Evolutionary conservation across 2,888 invertebrate species (phyloP), one percentile per base, ranked within the genome.

Genomic region (Hemicrepidius hirtus): DNA sequence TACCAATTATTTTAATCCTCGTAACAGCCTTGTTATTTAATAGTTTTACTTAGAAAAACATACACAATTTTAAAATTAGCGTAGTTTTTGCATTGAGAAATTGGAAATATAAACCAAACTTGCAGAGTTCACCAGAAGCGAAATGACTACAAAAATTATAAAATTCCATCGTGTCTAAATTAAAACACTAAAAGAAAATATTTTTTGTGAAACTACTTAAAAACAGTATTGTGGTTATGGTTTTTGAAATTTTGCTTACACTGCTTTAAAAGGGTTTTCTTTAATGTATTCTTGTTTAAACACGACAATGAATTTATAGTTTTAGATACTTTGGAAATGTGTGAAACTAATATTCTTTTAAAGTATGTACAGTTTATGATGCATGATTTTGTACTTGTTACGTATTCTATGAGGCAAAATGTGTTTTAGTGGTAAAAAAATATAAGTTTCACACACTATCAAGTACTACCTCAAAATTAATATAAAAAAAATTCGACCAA

Each of bases 1-100:
- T 79, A 80, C 79, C 79, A 78, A 78, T 77, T 77, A 74, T 74
- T 76, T 77, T 77, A 74, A 75, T 79, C 77, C 76, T 79, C 79
- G 77, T 82, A 84, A 84, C 83, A 83, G 83, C 83, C 83, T 83
- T 83, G 74, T 81, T 81, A 80, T 80, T 80, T 41, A 59, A 65
- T 63, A 79, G 75, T 77, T 81, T 80, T 81, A 80, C 80, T 81
- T 82, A 82, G 80, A 82, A 82, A 82, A 82, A 82, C 82, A 24
- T 24, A 24, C 24, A 82, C 50, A 69, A 59, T 40, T 68, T 44
- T 28, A 70, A 69, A 44, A 57, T 64, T 60, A 60, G 13, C 10
- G 9, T 21, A 44, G 9, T 44, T 37, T 24, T 60, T 18, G 41
- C 13, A 12, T 13, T 44, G 28, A 21, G 44, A 60, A 60, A 41